Percentiles rank a stretch among this genome's conserved stretches.
These are phyloP conservation scores for Agrypnus murinus DNA, from an alignment of 2,888 invertebrate species.

Conservation along the genomic window DNA sequence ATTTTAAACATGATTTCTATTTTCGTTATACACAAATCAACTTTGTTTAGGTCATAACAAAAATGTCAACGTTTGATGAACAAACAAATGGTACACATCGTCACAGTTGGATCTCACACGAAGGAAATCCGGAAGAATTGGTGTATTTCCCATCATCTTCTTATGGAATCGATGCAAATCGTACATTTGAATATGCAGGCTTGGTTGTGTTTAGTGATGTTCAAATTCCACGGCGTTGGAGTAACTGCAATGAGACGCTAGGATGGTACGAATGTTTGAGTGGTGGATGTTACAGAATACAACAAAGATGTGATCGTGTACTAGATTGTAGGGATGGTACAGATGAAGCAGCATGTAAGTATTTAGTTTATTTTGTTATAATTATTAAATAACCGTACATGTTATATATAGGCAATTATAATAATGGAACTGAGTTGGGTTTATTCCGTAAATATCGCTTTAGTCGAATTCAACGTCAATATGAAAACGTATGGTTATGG, in stretches of 20 bases:
- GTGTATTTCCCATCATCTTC: slow-evolving; percentile 92
- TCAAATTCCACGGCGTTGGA: slow-evolving; percentile 79
- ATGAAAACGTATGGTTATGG: slow-evolving; percentile 97
- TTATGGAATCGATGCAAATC: slow-evolving; percentile 94
- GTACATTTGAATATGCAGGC: slow-evolving; percentile 93
- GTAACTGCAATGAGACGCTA: slow-evolving; percentile 81
- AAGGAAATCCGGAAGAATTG: slow-evolving; percentile 88
- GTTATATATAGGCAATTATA: slow-evolving; percentile 76
- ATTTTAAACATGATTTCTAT: background rate
- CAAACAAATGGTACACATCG: slow-evolving; percentile 88
- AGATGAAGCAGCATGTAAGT: slow-evolving; percentile 86
- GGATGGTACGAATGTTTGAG: slow-evolving; percentile 88
- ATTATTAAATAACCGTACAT: no score
- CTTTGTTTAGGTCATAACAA: slow-evolving; percentile 79
- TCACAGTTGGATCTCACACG: slow-evolving; percentile 89
- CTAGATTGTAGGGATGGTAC: slow-evolving; percentile 89
- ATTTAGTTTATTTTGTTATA: slow-evolving; percentile 27
- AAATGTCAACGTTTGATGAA: slow-evolving; percentile 92
- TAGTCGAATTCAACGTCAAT: slow-evolving; percentile 91
- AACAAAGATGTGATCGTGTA: slow-evolving; percentile 85
- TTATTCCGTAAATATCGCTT: slow-evolving; percentile 89
- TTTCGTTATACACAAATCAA: background rate
- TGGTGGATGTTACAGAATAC: slow-evolving; percentile 84
- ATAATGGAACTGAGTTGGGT: slow-evolving; percentile 80
- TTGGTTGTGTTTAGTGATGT: slow-evolving; percentile 94